Conservation (phyloP, 2,888 invertebrate genomes). For the Cyclophora punctaria region DNA sequence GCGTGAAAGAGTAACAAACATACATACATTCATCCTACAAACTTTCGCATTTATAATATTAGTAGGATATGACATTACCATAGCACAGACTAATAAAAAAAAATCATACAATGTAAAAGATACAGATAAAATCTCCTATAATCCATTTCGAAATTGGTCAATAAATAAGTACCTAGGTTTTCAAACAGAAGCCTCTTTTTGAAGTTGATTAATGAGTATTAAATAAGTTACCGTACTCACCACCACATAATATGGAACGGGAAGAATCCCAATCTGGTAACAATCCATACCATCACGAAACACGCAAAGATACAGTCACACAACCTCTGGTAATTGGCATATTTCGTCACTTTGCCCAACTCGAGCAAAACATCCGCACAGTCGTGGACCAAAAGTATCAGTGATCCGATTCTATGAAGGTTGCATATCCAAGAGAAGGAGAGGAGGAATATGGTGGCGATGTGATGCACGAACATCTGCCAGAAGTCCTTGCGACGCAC, state of each 20-base stretch:
- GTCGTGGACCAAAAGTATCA: constrained; percentile 91
- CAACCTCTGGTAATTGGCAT: constrained; percentile 89
- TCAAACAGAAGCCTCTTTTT: no score
- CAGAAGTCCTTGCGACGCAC: constrained; percentile 95
- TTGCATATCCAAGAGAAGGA: constrained; percentile 97
- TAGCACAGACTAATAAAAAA: no score
- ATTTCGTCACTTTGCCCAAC: constrained; percentile 96
- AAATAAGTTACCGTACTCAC: constrained; percentile 49
- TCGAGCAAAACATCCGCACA: constrained; percentile 93
- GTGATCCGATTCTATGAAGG: constrained; percentile 91
- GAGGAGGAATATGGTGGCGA: constrained; percentile 92
- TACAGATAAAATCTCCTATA: no score
- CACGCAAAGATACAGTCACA: constrained; percentile 92
- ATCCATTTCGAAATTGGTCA: no score
- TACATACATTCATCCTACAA: no score
- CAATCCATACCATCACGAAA: constrained; percentile 93
- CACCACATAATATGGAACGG: constrained; percentile 92
- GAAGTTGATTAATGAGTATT: neutral
- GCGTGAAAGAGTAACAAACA: no score
- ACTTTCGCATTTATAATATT: no score
- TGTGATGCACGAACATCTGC: constrained; percentile 99
- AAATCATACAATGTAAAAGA: no score
- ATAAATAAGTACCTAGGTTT: no score
- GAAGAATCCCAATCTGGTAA: constrained; percentile 90
- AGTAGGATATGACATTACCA: no score